Percentiles rank a stretch among this genome's conserved stretches.
These are phyloP conservation scores for Indicator indicator DNA, from an alignment of 2,113 vertebrate genomes.

Conservation along the genomic window DNA sequence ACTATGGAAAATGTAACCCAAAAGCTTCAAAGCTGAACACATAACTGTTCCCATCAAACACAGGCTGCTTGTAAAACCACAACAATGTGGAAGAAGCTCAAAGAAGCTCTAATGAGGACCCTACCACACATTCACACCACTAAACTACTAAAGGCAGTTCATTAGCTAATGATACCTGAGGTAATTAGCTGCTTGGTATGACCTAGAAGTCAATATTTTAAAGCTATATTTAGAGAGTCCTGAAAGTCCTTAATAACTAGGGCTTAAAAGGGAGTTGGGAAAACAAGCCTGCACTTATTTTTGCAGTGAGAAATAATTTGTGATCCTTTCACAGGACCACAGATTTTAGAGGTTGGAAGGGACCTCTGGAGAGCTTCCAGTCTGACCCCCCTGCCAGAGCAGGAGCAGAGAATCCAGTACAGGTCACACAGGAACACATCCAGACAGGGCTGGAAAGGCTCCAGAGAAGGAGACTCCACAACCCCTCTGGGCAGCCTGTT, in stretches of 20 bases:
- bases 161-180: neutral
- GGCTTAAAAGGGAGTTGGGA: neutral
- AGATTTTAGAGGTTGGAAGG: no score
- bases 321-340: neutral
- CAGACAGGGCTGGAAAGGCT: no score
- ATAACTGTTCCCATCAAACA: neutral
- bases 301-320: neutral
- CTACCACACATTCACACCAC: neutral
- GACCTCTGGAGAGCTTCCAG: no score
- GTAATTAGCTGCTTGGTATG: conserved; percentile 1
- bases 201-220: neutral
- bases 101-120: neutral
- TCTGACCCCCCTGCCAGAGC: no score
- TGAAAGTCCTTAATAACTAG: conserved; percentile 4
- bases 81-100: neutral
- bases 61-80: neutral
- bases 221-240: neutral
- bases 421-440: no score
- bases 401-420: no score
- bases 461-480: no score
- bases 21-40: neutral
- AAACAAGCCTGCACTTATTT: no score
- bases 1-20: neutral
- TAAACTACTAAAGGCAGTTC: neutral
- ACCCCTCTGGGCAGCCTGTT: no score